phyloP scores from a whole-genome alignment of 53 echinoderm and acorn worm species.

The Arbacia lixula region DNA sequence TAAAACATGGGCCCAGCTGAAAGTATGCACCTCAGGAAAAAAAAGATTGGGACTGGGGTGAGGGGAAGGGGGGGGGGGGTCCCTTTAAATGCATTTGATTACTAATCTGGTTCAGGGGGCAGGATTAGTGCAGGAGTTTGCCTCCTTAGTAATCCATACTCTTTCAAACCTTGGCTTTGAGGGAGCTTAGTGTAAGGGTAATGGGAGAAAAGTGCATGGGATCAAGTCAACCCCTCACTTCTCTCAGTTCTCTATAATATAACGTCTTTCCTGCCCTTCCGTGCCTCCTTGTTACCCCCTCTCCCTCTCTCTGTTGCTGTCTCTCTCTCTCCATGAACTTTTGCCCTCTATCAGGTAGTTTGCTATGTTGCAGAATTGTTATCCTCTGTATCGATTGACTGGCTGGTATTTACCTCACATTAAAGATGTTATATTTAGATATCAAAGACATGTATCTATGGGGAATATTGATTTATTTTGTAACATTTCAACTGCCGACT shows the following conservation, averaged over 20 bases:
- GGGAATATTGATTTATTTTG: no score
- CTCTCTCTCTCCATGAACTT: no score
- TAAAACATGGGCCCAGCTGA: conserved; percentile 39
- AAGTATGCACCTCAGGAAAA: conserved; percentile 30
- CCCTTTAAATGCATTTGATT: conserved; percentile 37
- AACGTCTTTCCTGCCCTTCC: conserved; percentile 3
- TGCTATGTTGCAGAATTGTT: no score
- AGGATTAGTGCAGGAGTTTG: conserved; percentile 25
- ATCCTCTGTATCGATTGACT: no score
- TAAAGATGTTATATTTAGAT: no score
- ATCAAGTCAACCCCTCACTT: not conserved
- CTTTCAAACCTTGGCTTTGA: conserved; percentile 28
- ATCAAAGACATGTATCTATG: no score
- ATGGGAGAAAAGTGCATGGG: conserved; percentile 33
- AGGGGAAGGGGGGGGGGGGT: not conserved
- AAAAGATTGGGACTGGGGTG: no score
- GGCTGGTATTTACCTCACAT: no score
- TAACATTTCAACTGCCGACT: no score
- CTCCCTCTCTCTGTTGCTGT: not conserved
- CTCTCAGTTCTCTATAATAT: not conserved
- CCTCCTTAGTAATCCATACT: conserved; percentile 23
- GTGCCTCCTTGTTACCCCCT: not conserved
- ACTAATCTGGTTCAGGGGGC: conserved; percentile 43
- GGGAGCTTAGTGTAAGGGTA: conserved; percentile 18
- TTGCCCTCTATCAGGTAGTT: no score